Evolutionary conservation across 2,113 vertebrate genomes (phyloP).

Genomic region (Willisornis vidua): DNA sequence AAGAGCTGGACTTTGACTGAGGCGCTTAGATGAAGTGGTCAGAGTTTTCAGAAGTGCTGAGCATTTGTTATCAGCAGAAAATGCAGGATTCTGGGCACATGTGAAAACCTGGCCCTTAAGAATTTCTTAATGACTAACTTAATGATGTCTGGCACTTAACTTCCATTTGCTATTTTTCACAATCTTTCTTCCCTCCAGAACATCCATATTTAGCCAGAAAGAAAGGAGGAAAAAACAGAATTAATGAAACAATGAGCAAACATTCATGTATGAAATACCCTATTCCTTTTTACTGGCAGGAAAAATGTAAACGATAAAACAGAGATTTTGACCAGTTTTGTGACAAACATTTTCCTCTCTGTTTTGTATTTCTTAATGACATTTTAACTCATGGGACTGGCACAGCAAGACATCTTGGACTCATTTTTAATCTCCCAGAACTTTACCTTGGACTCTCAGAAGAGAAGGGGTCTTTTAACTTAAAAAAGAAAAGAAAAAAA

Average conservation of each 20-base stretch:
- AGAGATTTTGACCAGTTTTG: neutral
- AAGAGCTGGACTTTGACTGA: neutral
- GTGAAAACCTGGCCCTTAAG: slow-evolving; percentile 9
- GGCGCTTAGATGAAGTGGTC: neutral
- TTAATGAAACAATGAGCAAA: neutral
- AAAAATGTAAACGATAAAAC: slow-evolving; percentile 42
- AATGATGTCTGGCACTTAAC: neutral
- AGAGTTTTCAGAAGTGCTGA: slow-evolving; percentile 20
- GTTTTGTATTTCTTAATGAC: neutral
- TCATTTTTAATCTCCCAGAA: neutral
- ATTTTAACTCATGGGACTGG: neutral
- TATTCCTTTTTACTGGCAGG: neutral
- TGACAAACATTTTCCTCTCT: slow-evolving; percentile 30
- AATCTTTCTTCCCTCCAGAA: neutral
- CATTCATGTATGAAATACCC: neutral
- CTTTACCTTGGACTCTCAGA: neutral
- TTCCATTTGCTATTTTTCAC: slow-evolving; percentile 1
- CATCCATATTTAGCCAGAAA: neutral
- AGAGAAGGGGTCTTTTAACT: neutral
- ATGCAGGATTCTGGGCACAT: neutral
- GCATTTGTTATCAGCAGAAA: neutral
- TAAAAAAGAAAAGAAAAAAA: neutral
- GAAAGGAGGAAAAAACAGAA: neutral
- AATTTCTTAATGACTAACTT: slow-evolving; percentile 26
- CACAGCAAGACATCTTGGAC: neutral